Conservation (phyloP, 2,797 vertebrate genomes). For the Loriculus beryllinus region DNA sequence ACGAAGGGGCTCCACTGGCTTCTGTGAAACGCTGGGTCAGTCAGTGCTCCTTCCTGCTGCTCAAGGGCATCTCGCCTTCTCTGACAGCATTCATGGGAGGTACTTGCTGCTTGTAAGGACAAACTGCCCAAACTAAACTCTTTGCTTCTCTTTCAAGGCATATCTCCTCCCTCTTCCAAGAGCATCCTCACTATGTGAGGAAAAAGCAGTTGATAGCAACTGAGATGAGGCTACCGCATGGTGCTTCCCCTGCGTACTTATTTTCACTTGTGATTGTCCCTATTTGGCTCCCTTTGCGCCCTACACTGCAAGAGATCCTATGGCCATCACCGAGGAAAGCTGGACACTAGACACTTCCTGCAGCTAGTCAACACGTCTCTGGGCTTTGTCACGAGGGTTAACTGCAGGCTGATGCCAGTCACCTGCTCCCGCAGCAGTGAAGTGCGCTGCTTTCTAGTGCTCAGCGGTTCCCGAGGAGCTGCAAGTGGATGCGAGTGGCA, state of each 20-base stretch:
- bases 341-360: conserved; percentile 37
- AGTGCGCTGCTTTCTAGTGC: conserved; percentile 17
- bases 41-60: neutral
- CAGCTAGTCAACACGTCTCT: conserved; percentile 49
- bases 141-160: neutral
- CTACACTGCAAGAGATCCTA: neutral
- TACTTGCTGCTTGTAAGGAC: neutral
- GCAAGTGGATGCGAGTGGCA: conserved; percentile 37
- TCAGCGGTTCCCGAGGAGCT: neutral
- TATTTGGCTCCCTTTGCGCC: neutral
- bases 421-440: neutral
- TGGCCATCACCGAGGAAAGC: conserved; percentile 26
- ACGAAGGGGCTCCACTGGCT: neutral
- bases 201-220: neutral
- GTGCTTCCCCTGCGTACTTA: neutral
- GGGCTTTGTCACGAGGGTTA: conserved; percentile 29
- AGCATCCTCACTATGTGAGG: neutral
- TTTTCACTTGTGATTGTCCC: neutral
- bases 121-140: neutral
- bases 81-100: neutral
- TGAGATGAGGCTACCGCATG: neutral
- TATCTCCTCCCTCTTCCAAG: neutral
- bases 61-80: neutral
- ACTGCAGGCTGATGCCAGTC: conserved; percentile 24
- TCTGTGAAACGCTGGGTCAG: accelerated